phyloP scores from a whole-genome alignment of 2,888 invertebrate genomes.

The Noctuana brunneofusca region DNA sequence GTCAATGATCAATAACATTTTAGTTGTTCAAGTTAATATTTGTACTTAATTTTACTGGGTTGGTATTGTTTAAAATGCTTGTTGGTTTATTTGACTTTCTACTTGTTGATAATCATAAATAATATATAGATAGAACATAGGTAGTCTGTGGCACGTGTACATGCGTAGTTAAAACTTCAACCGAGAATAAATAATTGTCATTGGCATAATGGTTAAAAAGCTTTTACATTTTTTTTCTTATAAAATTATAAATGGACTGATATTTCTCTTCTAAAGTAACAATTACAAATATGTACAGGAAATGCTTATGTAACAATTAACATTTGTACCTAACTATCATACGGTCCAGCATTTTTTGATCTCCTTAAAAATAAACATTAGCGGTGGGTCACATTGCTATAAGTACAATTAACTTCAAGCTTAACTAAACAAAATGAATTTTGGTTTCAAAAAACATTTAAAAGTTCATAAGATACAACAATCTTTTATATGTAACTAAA shows the following conservation, averaged over 20 bases:
- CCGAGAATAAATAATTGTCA: too few relatives aligned
- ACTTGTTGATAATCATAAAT: too few relatives aligned
- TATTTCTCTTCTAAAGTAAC: too few relatives aligned
- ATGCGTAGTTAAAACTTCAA: too few relatives aligned
- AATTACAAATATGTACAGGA: not conserved
- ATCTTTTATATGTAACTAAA: not conserved
- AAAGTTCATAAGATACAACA: not conserved
- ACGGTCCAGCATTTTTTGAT: conserved; percentile 17
- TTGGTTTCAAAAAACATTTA: not conserved
- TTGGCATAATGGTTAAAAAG: not conserved
- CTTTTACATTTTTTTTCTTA: not conserved
- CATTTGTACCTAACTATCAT: not conserved
- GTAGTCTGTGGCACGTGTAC: too few relatives aligned
- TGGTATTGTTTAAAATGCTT: too few relatives aligned
- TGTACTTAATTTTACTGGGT: too few relatives aligned
- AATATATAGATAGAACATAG: too few relatives aligned
- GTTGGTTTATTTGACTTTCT: too few relatives aligned
- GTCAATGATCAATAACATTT: too few relatives aligned
- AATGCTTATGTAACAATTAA: not conserved
- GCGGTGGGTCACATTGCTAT: conserved; percentile 13
- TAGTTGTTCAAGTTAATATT: too few relatives aligned
- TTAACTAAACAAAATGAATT: conserved; percentile 13
- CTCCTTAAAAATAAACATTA: conserved; percentile 18
- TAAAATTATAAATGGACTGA: too few relatives aligned
- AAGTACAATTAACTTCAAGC: conserved; percentile 20